A percentile compares a stretch with the other conserved stretches of the same genome.
Evolutionary conservation across 2,113 vertebrate species (phyloP).

Genomic region (Notiomystis cincta): DNA sequence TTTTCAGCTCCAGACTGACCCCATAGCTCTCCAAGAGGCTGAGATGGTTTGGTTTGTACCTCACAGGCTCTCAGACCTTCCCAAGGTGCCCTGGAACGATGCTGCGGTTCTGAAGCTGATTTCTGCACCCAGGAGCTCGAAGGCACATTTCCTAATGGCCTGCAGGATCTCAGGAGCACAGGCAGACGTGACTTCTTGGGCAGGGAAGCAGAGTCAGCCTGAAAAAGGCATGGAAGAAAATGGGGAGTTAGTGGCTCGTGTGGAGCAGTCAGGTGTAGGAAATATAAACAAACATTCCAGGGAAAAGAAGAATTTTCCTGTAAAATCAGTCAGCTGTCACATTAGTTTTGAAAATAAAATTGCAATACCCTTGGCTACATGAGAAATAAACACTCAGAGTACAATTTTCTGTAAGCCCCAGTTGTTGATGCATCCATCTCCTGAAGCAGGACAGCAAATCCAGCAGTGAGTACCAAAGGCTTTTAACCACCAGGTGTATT

Average conservation of each 20-base stretch:
- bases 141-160: background rate
- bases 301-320: background rate
- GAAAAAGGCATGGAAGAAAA: background rate
- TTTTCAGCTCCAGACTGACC: background rate
- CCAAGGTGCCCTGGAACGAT: constrained; percentile 39
- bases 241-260: fast-evolving
- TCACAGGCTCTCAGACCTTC: constrained; percentile 67
- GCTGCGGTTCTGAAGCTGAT: background rate
- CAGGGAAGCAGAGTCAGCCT: constrained; percentile 52
- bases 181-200: constrained; percentile 82
- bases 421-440: background rate
- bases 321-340: background rate
- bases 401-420: background rate
- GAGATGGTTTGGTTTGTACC: constrained; percentile 49
- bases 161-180: constrained; percentile 68
- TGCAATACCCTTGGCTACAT: background rate
- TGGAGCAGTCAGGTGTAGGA: background rate
- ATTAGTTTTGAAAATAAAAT: background rate
- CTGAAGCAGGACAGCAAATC: background rate
- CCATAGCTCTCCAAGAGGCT: constrained; percentile 61
- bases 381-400: background rate
- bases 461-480: background rate
- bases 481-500: background rate
- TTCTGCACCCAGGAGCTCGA: background rate
- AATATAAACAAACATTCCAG: background rate